Percentiles rank a stretch among this genome's conserved stretches.
Conservation (phyloP, 2,113 vertebrate species). For the Atrichornis clamosus region DNA sequence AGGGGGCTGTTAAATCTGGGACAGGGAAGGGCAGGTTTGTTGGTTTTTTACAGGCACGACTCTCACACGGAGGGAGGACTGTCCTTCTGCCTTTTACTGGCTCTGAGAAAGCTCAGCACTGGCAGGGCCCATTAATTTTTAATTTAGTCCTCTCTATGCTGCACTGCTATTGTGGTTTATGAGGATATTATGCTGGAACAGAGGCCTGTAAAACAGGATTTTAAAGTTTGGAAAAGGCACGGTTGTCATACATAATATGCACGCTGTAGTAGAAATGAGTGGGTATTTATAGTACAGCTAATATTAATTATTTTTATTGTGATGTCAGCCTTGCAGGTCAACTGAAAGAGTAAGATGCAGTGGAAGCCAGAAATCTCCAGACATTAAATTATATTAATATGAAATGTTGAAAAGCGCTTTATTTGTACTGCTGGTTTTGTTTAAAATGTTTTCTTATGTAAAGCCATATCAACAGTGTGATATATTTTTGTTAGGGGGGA, state of each 20-base stretch:
- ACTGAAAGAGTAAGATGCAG: background rate
- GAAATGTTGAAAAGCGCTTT: background rate
- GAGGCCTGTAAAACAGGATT: slow-evolving; percentile 65
- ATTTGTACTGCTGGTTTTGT: background rate
- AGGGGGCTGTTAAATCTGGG: background rate
- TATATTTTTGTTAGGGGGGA: background rate
- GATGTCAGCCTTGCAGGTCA: background rate
- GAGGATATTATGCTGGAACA: slow-evolving; percentile 50
- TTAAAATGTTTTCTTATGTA: background rate
- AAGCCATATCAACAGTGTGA: background rate
- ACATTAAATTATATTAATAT: background rate
- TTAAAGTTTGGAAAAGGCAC: slow-evolving; percentile 26
- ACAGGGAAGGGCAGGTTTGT: background rate
- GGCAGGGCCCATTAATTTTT: slow-evolving; percentile 72
- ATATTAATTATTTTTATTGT: slow-evolving; percentile 45
- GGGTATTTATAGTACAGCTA: slow-evolving; percentile 25
- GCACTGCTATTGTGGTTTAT: slow-evolving; percentile 63
- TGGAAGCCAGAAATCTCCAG: background rate
- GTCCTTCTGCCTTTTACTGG: background rate
- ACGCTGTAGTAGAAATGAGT: slow-evolving; percentile 2
- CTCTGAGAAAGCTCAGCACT: background rate
- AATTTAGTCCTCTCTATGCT: slow-evolving; percentile 64
- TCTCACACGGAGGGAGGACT: background rate
- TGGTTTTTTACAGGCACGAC: background rate
- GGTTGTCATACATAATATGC: background rate